Evolutionary conservation across 2,888 invertebrate species (phyloP).

Genomic region (Masnerella sp.): DNA sequence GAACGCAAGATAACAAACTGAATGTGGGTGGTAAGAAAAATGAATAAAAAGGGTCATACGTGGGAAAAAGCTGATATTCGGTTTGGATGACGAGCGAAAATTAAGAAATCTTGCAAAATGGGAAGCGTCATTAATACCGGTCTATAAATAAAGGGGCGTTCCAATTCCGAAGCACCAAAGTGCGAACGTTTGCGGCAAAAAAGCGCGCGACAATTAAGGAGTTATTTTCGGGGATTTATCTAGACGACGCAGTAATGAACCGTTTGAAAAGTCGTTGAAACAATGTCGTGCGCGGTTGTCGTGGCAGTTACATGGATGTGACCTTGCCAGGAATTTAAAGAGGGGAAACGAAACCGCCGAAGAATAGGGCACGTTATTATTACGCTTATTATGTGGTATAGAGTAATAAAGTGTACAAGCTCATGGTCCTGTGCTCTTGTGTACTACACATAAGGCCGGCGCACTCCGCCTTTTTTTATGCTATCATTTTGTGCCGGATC

Average conservation of each 20-base stretch:
- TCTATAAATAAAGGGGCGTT: constrained; percentile 50
- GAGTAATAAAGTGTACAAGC: constrained; percentile 48
- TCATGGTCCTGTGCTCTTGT: constrained; percentile 40
- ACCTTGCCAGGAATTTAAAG: constrained; percentile 74
- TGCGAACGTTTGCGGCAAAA: constrained; percentile 47
- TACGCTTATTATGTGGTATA: constrained; percentile 50
- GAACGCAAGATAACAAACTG: not conserved
- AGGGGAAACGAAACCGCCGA: constrained; percentile 65
- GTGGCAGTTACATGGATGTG: constrained; percentile 73
- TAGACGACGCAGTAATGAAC: constrained; percentile 63
- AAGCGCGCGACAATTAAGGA: constrained; percentile 49
- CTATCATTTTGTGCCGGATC: constrained; percentile 19
- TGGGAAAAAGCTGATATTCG: not conserved
- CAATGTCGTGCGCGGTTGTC: constrained; percentile 69
- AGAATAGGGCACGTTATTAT: constrained; percentile 61
- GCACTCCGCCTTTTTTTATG: constrained; percentile 5
- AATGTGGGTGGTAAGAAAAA: too few species aligned
- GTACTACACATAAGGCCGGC: constrained; percentile 30
- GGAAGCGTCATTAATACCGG: constrained; percentile 21
- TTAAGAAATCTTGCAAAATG: constrained; percentile 10
- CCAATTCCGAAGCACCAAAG: constrained; percentile 40
- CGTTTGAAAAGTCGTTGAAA: constrained; percentile 68
- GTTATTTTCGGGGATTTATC: constrained; percentile 62
- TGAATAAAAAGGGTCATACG: not conserved
- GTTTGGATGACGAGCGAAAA: not conserved